Evolutionary conservation across 2,888 invertebrate species (phyloP), one percentile per base, ranked within the genome.

Genomic region (Yponomeuta sedellus): DNA sequence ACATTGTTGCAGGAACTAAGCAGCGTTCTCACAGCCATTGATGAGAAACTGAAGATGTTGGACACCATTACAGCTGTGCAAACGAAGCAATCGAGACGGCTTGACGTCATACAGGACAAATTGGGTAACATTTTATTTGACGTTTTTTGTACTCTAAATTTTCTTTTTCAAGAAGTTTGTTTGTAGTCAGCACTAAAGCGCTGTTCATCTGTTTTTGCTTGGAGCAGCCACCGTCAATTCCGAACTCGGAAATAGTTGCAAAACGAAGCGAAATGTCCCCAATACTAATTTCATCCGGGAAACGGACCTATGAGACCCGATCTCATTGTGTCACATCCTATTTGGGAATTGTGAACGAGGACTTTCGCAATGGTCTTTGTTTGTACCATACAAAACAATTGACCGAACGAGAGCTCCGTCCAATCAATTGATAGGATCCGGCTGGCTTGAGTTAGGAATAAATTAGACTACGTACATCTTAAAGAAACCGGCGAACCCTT

Each of bases 91-190:
- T 83, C 86, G 56, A 79, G 88, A 19, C 83, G 88, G 22, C 78
- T 92, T n/a, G 89, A 91, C 79, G 79, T 81, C 70, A 86, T 92
- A 71, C 88, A 91, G 72, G 86, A 90, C 71, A 91, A 89, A 80
- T 80, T 91, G 65, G 91, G 91, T 91, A 73, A 77, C 73, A 70
- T 52, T 16, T 52, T 52, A 25, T 5, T 16, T 52, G 3, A 5
- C 16, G 44, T 2, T 16, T 52, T 6, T 52, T 16, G 16, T 3
- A 1, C 34, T 34, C 6, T 34, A 10, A 10, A 44, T 16, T 16
- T 52, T 52, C 16, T 16, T 52, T 16, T 52, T 52, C 4, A 12
- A 52, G 4, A 16, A 52, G 4, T 16, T 2, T 52, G 16, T 52
- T 52, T 52, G 12, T 52, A 3, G 44, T 16, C 34, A 6, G 8